phyloP scores from a whole-genome alignment of 1,140 invertebrate genomes.

The Plutomurus gul region DNA sequence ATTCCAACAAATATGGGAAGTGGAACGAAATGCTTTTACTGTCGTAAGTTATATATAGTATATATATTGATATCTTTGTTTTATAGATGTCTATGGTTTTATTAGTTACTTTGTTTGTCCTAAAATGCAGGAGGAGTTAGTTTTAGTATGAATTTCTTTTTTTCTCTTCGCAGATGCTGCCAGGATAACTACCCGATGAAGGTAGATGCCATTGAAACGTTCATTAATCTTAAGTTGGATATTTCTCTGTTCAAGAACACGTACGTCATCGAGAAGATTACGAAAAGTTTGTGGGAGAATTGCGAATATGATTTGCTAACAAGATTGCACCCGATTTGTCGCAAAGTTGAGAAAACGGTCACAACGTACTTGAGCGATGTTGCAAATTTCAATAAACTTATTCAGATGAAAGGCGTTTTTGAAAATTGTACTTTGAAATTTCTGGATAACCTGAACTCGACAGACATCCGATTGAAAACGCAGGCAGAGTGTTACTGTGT shows the following conservation, averaged over 20 bases:
- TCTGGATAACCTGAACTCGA: conserved; percentile 75
- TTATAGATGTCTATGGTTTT: too few species aligned
- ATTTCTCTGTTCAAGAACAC: background rate
- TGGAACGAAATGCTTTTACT: conserved; percentile 1
- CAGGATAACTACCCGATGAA: conserved; percentile 2
- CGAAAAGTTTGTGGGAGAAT: background rate
- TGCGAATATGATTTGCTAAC: background rate
- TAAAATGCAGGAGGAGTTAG: too few species aligned
- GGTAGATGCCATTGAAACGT: background rate
- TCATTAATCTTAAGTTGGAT: background rate
- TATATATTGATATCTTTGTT: too few species aligned
- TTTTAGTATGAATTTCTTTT: too few species aligned
- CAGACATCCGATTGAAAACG: conserved; percentile 71
- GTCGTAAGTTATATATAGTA: too few species aligned
- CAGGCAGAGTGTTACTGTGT: conserved; percentile 74
- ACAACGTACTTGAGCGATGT: background rate
- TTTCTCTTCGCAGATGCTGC: too few species aligned
- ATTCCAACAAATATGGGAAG: background rate
- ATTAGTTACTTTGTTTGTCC: too few species aligned
- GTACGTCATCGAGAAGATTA: background rate
- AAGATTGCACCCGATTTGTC: background rate
- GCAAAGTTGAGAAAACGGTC: background rate
- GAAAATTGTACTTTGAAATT: conserved; percentile 73
- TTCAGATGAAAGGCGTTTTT: conserved; percentile 42
- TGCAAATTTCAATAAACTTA: background rate